Percentiles rank a stretch among this genome's conserved stretches.
phyloP scores from a whole-genome alignment of 2,797 vertebrate species.

The Enteromius trimaculatus region DNA sequence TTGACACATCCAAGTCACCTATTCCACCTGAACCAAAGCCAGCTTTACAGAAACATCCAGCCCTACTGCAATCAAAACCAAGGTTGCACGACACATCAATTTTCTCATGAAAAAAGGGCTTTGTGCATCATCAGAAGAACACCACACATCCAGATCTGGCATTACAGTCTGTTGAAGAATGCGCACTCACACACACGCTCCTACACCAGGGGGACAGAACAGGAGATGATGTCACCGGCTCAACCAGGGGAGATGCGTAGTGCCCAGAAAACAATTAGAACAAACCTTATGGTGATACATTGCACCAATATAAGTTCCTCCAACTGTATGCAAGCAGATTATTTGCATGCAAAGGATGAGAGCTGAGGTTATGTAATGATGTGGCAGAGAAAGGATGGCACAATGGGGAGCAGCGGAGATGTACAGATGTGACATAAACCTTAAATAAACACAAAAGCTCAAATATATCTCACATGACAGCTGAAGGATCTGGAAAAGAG shows the following conservation, averaged over 20 bases:
- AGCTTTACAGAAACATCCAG: background rate
- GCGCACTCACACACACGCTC: constrained; percentile 52
- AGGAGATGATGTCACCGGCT: constrained; percentile 61
- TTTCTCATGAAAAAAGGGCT: background rate
- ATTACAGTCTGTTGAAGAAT: constrained; percentile 48
- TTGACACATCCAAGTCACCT: background rate
- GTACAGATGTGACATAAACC: constrained; percentile 14
- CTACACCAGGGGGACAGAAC: constrained; percentile 44
- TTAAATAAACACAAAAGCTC: background rate
- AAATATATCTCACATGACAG: constrained; percentile 17
- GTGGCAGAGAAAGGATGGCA: constrained; percentile 23
- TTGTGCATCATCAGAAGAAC: constrained; percentile 6
- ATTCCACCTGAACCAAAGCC: background rate
- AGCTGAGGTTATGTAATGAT: constrained; percentile 50
- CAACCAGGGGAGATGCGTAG: constrained; percentile 55
- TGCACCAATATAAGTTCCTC: background rate
- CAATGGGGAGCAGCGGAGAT: constrained; percentile 6
- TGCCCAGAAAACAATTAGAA: constrained; percentile 47
- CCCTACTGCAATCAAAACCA: background rate
- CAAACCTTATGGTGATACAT: constrained; percentile 20
- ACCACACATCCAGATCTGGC: constrained; percentile 6
- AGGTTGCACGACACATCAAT: background rate
- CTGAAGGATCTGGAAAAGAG: constrained; percentile 30
- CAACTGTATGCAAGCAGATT: background rate
- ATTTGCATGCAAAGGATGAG: constrained; percentile 49